Evolutionary conservation across 2,797 vertebrate genomes (phyloP).

Genomic region (Melanotaenia parkinsoni): DNA sequence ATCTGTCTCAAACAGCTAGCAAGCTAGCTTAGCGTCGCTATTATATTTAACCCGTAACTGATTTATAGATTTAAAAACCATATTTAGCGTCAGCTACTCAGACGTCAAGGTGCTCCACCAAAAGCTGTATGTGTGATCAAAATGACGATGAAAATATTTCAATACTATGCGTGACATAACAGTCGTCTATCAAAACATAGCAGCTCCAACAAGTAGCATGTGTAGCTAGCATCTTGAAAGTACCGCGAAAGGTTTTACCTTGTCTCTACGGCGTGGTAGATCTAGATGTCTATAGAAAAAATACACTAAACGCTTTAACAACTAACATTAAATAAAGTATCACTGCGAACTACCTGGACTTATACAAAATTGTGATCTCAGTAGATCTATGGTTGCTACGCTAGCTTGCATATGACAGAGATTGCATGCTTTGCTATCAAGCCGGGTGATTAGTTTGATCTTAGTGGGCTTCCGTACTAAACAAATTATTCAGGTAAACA

Average conservation of each 20-base stretch:
- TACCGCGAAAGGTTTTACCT: constrained; percentile 83
- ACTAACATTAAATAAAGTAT: constrained; percentile 55
- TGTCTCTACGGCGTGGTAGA: constrained; percentile 67
- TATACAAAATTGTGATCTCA: constrained; percentile 43
- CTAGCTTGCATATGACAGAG: constrained; percentile 74
- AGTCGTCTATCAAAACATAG: constrained; percentile 34
- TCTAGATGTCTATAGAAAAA: constrained; percentile 55
- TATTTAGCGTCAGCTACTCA: not conserved
- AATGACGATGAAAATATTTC: not conserved
- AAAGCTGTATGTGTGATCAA: not conserved
- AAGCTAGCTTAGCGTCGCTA: constrained; percentile 58
- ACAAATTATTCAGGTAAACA: not conserved
- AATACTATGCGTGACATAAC: constrained; percentile 45
- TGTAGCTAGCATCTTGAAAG: constrained; percentile 76
- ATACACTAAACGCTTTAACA: constrained; percentile 19
- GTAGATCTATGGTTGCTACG: constrained; percentile 48
- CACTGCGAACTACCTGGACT: constrained; percentile 9
- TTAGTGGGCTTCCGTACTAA: constrained; percentile 80
- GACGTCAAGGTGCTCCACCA: not conserved
- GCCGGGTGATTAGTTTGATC: constrained; percentile 72
- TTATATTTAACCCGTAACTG: constrained; percentile 23
- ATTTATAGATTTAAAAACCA: not conserved
- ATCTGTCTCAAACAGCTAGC: constrained; percentile 57
- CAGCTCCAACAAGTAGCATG: constrained; percentile 59
- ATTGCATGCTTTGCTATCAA: constrained; percentile 79